phyloP scores from a whole-genome alignment of 2,888 invertebrate species.

The Eupithecia centaureata region DNA sequence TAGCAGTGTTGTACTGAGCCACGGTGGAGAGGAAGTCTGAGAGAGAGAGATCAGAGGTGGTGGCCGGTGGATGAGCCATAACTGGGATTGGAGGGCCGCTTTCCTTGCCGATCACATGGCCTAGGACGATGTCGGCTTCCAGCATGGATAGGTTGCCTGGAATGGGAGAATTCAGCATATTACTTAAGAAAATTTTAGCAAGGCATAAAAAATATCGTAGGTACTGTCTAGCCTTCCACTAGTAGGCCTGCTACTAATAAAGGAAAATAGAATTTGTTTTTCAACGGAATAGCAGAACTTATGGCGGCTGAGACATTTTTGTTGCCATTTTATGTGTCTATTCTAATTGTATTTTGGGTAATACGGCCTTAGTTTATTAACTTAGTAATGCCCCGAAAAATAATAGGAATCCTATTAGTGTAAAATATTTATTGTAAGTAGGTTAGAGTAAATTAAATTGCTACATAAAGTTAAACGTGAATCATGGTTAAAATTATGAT shows the following conservation, averaged over 20 bases:
- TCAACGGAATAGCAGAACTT: background rate
- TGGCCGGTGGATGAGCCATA: conserved; percentile 93
- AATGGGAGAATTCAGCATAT: background rate
- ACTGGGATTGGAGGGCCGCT: conserved; percentile 85
- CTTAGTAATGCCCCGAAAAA: background rate
- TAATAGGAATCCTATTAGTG: background rate
- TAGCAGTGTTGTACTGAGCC: conserved; percentile 75
- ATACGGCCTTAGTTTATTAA: background rate
- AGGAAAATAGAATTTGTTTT: too few relatives aligned
- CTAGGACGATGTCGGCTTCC: conserved; percentile 93
- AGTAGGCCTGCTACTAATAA: too few relatives aligned
- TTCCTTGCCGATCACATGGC: conserved; percentile 81
- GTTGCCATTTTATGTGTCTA: background rate
- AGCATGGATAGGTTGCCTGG: conserved; percentile 90
- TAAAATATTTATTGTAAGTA: background rate
- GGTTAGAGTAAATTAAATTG: too few relatives aligned
- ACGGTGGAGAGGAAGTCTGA: conserved; percentile 87
- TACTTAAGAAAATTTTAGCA: background rate
- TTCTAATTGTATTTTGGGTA: background rate
- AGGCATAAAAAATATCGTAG: background rate
- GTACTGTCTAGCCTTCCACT: background rate
- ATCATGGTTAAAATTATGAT: too few relatives aligned
- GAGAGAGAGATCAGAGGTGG: conserved; percentile 89
- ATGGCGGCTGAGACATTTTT: background rate
- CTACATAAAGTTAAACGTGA: too few relatives aligned